Conservation (phyloP, 2,113 vertebrate genomes). For the Myrmophylax atrothorax region DNA sequence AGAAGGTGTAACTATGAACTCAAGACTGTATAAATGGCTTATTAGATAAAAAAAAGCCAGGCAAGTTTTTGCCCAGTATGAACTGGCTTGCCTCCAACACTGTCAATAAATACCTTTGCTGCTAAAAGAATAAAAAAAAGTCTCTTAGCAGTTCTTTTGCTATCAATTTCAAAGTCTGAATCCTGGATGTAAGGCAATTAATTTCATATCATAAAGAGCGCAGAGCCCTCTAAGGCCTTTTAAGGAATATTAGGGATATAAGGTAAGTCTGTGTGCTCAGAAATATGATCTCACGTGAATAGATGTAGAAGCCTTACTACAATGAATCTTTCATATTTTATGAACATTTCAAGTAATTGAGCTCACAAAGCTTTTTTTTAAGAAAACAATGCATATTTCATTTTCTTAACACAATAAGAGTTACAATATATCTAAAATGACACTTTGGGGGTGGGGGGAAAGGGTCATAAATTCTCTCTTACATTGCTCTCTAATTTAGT, state of each 20-base stretch:
- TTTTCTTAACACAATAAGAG: neutral
- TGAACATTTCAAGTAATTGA: neutral
- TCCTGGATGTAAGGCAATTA: neutral
- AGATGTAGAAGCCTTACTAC: neutral
- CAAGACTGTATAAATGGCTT: too few species aligned
- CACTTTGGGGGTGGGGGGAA: neutral
- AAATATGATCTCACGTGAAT: neutral
- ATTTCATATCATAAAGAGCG: neutral
- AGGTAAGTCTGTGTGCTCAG: neutral
- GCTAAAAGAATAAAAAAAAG: too few species aligned
- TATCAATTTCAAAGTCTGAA: neutral
- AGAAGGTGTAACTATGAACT: too few species aligned
- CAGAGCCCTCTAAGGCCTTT: neutral
- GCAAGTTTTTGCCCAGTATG: too few species aligned
- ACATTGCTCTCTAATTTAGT: neutral
- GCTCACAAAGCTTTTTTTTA: neutral
- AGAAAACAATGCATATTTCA: neutral
- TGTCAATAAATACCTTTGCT: too few species aligned
- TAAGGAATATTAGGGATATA: neutral
- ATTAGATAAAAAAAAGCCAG: too few species aligned
- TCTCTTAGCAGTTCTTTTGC: too few species aligned
- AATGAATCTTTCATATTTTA: neutral
- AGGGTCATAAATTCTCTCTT: neutral
- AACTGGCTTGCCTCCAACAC: too few species aligned
- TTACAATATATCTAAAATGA: neutral